Base-by-base conservation (phyloP, 2,113 vertebrate species). In the Anser cygnoides region DNA sequence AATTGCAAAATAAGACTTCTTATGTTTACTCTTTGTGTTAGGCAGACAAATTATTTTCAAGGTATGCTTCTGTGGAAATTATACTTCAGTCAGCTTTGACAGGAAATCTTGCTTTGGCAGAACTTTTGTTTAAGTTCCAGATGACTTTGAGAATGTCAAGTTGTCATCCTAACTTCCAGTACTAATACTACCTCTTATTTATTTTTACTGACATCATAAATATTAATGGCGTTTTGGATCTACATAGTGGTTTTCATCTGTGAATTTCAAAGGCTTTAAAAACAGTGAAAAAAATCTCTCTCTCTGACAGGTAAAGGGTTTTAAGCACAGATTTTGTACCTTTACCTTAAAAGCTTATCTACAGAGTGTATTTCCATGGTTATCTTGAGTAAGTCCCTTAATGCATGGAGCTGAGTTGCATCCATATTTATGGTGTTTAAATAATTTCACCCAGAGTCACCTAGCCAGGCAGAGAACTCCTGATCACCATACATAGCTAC, bases 191-290 rank as follows among this genome's bases (percentile, higher is more conserved):
- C 5, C 8, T 55, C 50, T 31, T 84, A 79, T 44, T 89, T 92
- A 50, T 83, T 83, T 93, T 91, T 83, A n/a, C 25, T 58, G 67
- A 25, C 73, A 74, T 20, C 8, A 91, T 90, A 91, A 95, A 96
- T 95, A 89, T 91, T 83, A 83, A 92, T 83, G 62, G 39, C 37
- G 44, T 41, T 88, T 83, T 85, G 29, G 41, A 86, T 62, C 61
- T 73, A 41, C 39, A 28, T 66, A 55, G 31, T 63, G 55, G 58
- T 93, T 76, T 71, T 58, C 41, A 63, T 87, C 81, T 4, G 67
- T 76, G 12, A 85, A 49, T 85, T 91, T 85, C 71, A 84, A 95
- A 89, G 31, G 17, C 46, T 76, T 85, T 85, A 52, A 76, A 93
- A 87, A 65, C 37, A 13, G 16, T 63, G 85, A 43, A 76, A 73